Evolutionary conservation across 2,888 invertebrate species (phyloP).

Genomic region (Yponomeuta sedellus): DNA sequence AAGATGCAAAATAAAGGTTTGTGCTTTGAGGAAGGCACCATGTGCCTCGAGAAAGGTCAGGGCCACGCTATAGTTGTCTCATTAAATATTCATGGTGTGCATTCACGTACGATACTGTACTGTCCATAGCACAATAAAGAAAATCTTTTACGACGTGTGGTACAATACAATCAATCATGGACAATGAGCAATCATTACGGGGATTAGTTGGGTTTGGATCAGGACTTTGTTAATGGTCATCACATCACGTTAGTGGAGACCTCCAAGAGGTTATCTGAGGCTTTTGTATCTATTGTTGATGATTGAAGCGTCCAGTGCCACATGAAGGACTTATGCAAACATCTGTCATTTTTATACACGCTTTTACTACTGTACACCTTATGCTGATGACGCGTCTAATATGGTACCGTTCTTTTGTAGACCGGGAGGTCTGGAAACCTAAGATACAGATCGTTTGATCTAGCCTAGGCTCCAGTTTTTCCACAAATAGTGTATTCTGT

Average conservation of each 20-base stretch:
- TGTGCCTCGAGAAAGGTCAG: slow-evolving; percentile 45
- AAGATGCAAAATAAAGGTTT: neutral
- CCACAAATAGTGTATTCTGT: no score
- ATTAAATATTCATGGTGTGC: slow-evolving; percentile 64
- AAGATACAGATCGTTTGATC: no score
- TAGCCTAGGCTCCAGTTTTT: no score
- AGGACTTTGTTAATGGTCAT: neutral
- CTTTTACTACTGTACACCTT: no score
- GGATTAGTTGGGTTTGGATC: neutral
- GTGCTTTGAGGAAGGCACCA: neutral
- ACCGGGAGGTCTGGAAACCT: no score
- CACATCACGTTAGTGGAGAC: neutral
- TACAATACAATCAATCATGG: slow-evolving; percentile 29
- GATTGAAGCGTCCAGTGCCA: no score
- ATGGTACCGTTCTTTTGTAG: no score
- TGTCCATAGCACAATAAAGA: slow-evolving; percentile 50
- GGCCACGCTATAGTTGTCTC: slow-evolving; percentile 41
- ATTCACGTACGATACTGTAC: slow-evolving; percentile 37
- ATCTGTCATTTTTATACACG: no score
- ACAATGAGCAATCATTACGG: slow-evolving; percentile 22
- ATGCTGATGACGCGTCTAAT: no score
- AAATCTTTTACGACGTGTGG: slow-evolving; percentile 41
- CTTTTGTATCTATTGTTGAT: no score
- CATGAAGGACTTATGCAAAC: no score
- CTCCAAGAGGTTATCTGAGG: neutral